Conservation (phyloP, 2,113 vertebrate genomes). For the Chaenocephalus aceratus region DNA sequence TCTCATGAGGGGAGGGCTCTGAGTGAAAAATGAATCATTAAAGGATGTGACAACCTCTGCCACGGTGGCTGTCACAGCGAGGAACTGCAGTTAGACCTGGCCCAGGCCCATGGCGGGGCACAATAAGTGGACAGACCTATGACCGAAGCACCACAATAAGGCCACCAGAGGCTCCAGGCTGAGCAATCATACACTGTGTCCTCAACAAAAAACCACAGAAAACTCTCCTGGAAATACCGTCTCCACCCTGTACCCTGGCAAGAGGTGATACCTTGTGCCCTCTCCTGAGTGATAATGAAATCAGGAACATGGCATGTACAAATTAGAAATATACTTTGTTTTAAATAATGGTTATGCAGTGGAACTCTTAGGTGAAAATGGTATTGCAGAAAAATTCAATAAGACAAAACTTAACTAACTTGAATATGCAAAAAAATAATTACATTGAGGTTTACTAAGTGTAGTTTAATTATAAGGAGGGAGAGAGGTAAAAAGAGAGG, state of each 20-base stretch:
- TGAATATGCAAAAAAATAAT: not conserved
- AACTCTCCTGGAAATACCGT: conserved; percentile 25
- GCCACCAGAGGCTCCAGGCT: conserved; percentile 41
- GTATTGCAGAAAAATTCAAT: not conserved
- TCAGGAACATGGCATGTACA: not conserved
- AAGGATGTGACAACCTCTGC: conserved; percentile 54
- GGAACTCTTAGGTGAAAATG: not conserved
- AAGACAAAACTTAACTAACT: not conserved
- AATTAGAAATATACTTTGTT: conserved; percentile 6
- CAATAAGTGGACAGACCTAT: conserved; percentile 55
- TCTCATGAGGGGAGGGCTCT: conserved; percentile 39
- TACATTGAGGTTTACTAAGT: not conserved
- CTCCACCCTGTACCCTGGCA: not conserved
- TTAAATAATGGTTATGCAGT: not conserved
- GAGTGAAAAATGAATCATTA: conserved; percentile 62
- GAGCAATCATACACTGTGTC: conserved; percentile 25
- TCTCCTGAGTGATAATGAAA: not conserved
- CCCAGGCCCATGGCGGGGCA: conserved; percentile 15
- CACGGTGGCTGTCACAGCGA: conserved; percentile 32
- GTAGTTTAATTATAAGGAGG: not conserved
- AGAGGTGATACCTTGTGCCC: conserved; percentile 1
- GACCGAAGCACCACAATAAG: conserved; percentile 23
- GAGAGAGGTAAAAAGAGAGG: not conserved
- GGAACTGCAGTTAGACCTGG: conserved; percentile 44
- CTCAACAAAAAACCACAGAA: conserved; percentile 19